Percentiles rank a stretch among this genome's conserved stretches.
These are phyloP conservation scores for Lathronympha strigana DNA, from an alignment of 2,888 invertebrate genomes.

Conservation along the genomic window DNA sequence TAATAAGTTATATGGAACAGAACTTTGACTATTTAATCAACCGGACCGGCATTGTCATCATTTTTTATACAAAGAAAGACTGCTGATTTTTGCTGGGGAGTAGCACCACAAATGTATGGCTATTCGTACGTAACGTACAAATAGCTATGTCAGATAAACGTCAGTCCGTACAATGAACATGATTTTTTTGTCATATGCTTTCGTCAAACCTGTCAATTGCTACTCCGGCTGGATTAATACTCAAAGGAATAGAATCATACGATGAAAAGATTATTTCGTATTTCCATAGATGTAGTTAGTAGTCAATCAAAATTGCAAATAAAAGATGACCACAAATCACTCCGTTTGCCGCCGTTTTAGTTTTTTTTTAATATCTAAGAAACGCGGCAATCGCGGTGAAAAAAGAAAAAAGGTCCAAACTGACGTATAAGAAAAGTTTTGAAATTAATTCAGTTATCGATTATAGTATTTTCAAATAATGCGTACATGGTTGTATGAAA, in stretches of 20 bases:
- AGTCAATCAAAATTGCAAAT: neutral
- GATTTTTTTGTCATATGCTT: too few relatives aligned
- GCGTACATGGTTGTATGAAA: conserved; percentile 20
- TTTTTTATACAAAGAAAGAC: too few relatives aligned
- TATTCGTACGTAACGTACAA: too few relatives aligned
- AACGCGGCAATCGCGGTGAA: conserved; percentile 11
- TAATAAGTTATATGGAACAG: conserved; percentile 4
- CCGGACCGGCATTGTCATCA: too few relatives aligned
- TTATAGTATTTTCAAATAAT: neutral
- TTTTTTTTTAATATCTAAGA: neutral
- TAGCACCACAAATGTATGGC: too few relatives aligned
- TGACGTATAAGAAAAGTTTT: conserved; percentile 1
- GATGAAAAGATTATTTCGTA: neutral
- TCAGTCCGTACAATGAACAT: too few relatives aligned
- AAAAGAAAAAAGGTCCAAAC: conserved; percentile 8
- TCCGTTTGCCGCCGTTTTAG: conserved; percentile 5
- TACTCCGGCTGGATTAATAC: too few relatives aligned
- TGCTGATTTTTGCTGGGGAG: too few relatives aligned
- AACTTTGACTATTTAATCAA: too few relatives aligned
- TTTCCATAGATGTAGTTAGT: neutral
- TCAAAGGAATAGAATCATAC: neutral
- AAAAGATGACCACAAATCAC: conserved; percentile 4
- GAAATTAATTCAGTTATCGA: neutral
- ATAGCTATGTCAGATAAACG: too few relatives aligned
- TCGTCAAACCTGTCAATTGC: too few relatives aligned